Evolutionary conservation across 2,113 vertebrate genomes (phyloP), one percentile per base, ranked within the genome.

Genomic region (Nettapus auritus): DNA sequence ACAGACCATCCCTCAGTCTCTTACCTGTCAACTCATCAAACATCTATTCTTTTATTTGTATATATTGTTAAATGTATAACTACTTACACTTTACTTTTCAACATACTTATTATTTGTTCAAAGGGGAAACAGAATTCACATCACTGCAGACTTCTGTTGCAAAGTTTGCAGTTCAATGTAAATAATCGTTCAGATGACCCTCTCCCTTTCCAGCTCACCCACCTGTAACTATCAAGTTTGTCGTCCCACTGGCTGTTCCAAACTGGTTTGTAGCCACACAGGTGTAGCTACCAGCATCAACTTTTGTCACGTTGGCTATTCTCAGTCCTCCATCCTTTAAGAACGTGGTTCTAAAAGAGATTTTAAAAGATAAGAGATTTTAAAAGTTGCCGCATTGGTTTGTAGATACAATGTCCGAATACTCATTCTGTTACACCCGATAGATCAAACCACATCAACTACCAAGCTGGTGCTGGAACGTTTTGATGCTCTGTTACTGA

Each of bases 251-350:
- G 25, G 99, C 98, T n/a, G 97, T 97, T 79, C 99, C 99, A 98
- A 99, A 99, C 97, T 98, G 98, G 96, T 99, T 99, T 96, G 98
- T 98, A 22, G 99, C 99, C 59, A 98, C 85, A 89, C 99, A 99
- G 0, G 97, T 99, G 94, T 99, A 99, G 93, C 90, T 98, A 77
- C 98, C 99, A 69, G 98, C 97, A 56, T 99, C 99, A 38, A 48
- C 97, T 95, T 98, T 99, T 66, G 98, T 99, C 79, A 99, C 98
- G 5, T 99, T 99, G 90, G 97, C 82, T 52, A 99, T 98, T 95
- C 96, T 98, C 11, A 99, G 97, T 4, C 98, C 98, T 95, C 99
- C 99, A 57, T 99, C 99, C 82, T 98, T 96, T 36, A 98, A 87
- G 19, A 99, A 83, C 1, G 69, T 93, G 82, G 98, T 97, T 97